Conservation (phyloP, 2,888 invertebrate genomes). For the Melinopterus prodromus region DNA sequence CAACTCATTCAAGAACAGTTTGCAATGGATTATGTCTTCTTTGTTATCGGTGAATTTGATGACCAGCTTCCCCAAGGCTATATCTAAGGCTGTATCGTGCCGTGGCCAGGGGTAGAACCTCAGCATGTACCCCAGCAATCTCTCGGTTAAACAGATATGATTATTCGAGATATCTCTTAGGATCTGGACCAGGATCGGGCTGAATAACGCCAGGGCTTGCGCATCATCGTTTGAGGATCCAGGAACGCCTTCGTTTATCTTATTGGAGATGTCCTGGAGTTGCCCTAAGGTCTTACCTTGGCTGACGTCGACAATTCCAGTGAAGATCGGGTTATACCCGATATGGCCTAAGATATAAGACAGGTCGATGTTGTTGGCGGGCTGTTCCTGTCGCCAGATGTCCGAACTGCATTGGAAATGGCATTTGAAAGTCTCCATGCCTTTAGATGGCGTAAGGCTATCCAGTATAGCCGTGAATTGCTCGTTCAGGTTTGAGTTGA, state of each 20-base stretch:
- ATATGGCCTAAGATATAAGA: not conserved
- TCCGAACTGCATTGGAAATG: constrained; percentile 9
- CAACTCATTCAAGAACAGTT: not conserved
- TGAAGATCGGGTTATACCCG: constrained; percentile 21
- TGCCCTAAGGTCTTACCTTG: constrained; percentile 8
- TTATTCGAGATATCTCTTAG: constrained; percentile 5
- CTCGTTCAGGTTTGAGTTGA: constrained; percentile 9
- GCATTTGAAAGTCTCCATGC: not conserved
- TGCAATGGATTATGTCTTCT: not conserved
- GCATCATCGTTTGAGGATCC: not conserved
- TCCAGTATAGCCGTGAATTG: constrained; percentile 21
- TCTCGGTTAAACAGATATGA: constrained; percentile 11
- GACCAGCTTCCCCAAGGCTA: not conserved
- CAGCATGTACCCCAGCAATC: constrained; percentile 17
- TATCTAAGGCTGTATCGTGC: constrained; percentile 13
- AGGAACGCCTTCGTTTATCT: not conserved
- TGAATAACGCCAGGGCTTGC: not conserved
- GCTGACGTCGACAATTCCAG: constrained; percentile 15
- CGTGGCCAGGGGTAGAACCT: constrained; percentile 25
- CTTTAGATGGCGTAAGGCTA: not conserved
- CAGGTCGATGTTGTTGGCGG: constrained; percentile 7
- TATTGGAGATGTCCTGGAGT: not conserved
- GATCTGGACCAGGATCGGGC: constrained; percentile 6
- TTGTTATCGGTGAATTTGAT: constrained; percentile 5
- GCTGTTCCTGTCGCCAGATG: not conserved